A percentile compares a stretch with the other conserved stretches of the same genome.
These are phyloP conservation scores for Trachelus troglodyta DNA, from an alignment of 2,888 invertebrate species.

Conservation along the genomic window DNA sequence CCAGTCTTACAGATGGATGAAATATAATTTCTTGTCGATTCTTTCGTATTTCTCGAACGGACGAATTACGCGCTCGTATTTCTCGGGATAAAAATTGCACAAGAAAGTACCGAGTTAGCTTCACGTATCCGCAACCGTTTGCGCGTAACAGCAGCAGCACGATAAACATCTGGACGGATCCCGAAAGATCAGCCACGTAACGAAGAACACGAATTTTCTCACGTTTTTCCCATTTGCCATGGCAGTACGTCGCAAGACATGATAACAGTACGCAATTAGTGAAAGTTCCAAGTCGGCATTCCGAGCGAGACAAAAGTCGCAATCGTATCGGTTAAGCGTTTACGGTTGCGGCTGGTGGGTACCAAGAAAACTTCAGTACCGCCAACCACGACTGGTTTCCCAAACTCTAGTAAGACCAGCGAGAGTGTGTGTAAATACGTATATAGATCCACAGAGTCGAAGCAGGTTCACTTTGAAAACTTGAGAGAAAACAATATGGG, in stretches of 20 bases:
- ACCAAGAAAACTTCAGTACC: not conserved
- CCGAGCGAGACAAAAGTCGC: not conserved
- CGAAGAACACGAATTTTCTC: not conserved
- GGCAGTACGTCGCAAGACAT: not conserved
- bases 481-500: not conserved
- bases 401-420: not conserved
- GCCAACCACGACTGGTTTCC: not conserved
- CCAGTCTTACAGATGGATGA: not conserved
- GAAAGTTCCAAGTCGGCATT: not conserved
- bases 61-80: not conserved
- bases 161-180: not conserved
- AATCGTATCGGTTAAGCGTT: not conserved
- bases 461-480: not conserved
- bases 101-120: not conserved
- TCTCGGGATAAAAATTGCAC: not conserved
- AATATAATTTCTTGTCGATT: not conserved
- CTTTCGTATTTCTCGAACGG: not conserved
- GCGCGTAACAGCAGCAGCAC: not conserved
- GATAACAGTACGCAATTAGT: not conserved
- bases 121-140: not conserved
- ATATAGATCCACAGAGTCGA: not conserved
- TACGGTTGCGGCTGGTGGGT: not conserved
- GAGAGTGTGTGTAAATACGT: no score
- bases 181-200: not conserved
- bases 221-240: not conserved